A percentile compares a stretch with the other conserved stretches of the same genome.
Evolutionary conservation across 1,140 invertebrate species (phyloP).

Genomic region (Artemia franciscana): DNA sequence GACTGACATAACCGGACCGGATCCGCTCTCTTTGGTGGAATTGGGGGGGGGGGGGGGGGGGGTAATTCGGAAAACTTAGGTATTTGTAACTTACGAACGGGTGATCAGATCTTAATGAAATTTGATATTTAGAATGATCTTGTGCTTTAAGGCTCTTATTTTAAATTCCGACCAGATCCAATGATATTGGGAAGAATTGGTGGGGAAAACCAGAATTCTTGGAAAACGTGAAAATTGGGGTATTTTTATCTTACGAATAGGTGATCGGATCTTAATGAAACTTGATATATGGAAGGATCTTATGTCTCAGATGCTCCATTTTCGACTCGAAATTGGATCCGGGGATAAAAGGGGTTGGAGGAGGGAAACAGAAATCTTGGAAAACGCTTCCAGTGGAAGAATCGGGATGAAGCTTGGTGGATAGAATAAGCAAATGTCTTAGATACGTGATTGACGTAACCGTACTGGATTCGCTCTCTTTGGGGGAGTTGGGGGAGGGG

Average conservation of each 20-base stretch:
- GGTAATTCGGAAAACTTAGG: too few relatives aligned
- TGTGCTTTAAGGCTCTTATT: too few relatives aligned
- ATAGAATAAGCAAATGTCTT: background rate
- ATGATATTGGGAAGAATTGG: too few relatives aligned
- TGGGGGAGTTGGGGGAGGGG: background rate
- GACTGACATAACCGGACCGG: too few relatives aligned
- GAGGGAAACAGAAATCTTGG: background rate
- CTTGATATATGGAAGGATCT: background rate
- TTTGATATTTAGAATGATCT: too few relatives aligned
- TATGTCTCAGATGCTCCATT: background rate
- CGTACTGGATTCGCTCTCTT: background rate
- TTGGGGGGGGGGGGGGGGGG: too few relatives aligned
- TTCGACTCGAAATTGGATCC: too few relatives aligned
- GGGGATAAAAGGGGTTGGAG: background rate
- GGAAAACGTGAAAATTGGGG: background rate
- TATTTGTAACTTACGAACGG: too few relatives aligned
- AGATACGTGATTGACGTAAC: background rate
- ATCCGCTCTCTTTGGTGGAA: too few relatives aligned
- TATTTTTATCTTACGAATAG: background rate
- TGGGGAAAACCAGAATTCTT: too few relatives aligned
- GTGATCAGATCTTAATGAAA: too few relatives aligned
- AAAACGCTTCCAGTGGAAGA: background rate
- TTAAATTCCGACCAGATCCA: too few relatives aligned
- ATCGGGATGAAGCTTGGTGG: background rate
- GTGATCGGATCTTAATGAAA: background rate